Evolutionary conservation across 2,113 vertebrate genomes (phyloP), one percentile per base, ranked within the genome.

Genomic region (Serilophus lunatus): DNA sequence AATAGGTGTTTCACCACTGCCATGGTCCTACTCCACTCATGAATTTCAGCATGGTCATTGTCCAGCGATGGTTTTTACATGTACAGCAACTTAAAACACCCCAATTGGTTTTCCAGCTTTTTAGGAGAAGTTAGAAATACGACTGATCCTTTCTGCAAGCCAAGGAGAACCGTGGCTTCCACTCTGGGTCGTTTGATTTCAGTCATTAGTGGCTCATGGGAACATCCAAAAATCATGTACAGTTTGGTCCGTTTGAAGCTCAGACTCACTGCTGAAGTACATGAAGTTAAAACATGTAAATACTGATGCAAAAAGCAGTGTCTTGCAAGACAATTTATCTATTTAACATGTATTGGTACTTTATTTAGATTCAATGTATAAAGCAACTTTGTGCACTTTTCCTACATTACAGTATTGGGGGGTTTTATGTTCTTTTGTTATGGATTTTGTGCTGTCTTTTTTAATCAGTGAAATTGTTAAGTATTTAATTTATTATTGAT

Each of bases 331-430:
- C 96, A 94, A 95, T 87, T 92, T 57, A 85, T 95, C 88, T 96
- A 94, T 98, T 97, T 96, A 92, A 95, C 95, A 82, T 70, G 68
- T 97, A 95, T 80, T 64, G 96, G 97, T 98, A 97, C 94, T 96
- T 97, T 97, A 96, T 95, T 88, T 97, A 93, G 66, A 94, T 70
- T 96, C 89, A 79, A 93, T 97, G 97, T 97, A 96, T 96, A 98
- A 98, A 96, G 96, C 96, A 50, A 97, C 96, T 98, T 96, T 90
- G 97, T 98, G 98, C 98, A 99, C 98, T 98, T 98, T 98, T 98
- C 98, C 97, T 97, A 98, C 94, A 95, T 96, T 77, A 95, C 96
- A 96, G 96, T 97, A 97, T 94, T 92, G 70, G 82, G 86, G 85
- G 86, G 49, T 10, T 86, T 91, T 87, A 83, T 87, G 94, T 95